Evolutionary conservation across 2,888 invertebrate species (phyloP).

Genomic region (Chrysotoxum bicinctum): DNA sequence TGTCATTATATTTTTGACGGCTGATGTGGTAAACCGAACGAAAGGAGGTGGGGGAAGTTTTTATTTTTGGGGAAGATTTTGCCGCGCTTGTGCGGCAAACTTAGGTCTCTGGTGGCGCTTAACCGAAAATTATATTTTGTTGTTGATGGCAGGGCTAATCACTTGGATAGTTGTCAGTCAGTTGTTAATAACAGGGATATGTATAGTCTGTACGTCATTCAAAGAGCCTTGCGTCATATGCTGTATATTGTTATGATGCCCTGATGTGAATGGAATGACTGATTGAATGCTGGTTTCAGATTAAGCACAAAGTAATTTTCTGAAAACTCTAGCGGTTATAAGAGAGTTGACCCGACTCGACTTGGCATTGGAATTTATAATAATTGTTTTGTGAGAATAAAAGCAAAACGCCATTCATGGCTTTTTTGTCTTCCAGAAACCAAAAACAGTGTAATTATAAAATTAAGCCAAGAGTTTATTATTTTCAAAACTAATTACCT

Average conservation of each 20-base stretch:
- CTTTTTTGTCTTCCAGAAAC: not conserved
- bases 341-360: constrained; percentile 18
- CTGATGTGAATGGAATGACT: constrained; percentile 52
- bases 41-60: not conserved
- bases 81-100: constrained; percentile 25
- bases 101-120: constrained; percentile 51
- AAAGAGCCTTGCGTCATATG: constrained; percentile 58
- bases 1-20: constrained; percentile 53
- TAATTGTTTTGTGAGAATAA: constrained; percentile 47
- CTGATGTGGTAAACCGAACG: not conserved
- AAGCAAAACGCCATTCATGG: not conserved
- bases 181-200: constrained; percentile 64
- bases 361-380: constrained; percentile 48
- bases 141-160: constrained; percentile 36
- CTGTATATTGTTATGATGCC: constrained; percentile 33
- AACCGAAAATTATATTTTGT: constrained; percentile 39
- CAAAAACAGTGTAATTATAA: not conserved
- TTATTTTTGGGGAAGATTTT: constrained; percentile 45
- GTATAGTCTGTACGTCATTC: constrained; percentile 24
- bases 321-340: constrained; percentile 21
- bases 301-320: constrained; percentile 58
- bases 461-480: not conserved
- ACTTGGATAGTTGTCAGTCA: constrained; percentile 55
- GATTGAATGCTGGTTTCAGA: constrained; percentile 69
- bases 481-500: not conserved